Conservation (phyloP, 2,113 vertebrate genomes). For the Ceyx margarethae region DNA sequence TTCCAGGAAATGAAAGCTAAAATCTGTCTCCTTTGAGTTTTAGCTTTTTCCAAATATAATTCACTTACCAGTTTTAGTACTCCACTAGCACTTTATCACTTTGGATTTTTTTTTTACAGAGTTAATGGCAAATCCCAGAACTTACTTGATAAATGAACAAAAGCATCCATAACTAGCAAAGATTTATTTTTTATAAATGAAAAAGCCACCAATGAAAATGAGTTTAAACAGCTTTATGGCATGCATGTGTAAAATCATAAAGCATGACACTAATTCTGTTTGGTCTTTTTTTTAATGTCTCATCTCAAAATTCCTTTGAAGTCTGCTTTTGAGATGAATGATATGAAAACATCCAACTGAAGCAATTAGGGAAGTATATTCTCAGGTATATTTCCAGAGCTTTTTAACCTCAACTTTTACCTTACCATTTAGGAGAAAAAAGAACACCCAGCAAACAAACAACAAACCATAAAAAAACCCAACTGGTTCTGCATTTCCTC, state of each 20-base stretch:
- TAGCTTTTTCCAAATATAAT: background rate
- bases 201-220: background rate
- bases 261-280: conserved; percentile 30
- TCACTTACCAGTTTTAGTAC: background rate
- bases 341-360: conserved; percentile 4
- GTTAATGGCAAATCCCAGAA: background rate
- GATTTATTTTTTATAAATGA: background rate
- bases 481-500: background rate
- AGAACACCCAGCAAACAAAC: no score
- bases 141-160: background rate
- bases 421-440: background rate
- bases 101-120: background rate
- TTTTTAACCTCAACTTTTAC: background rate
- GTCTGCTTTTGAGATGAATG: conserved; percentile 29
- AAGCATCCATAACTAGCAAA: background rate
- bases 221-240: background rate
- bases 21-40: background rate
- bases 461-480: background rate
- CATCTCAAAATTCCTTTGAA: conserved; percentile 38
- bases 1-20: background rate
- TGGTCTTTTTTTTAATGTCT: conserved; percentile 39
- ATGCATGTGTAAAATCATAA: background rate
- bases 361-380: conserved; percentile 33
- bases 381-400: background rate
- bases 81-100: background rate